phyloP scores from a whole-genome alignment of 2,113 vertebrate species.

The Danionella cerebrum region DNA sequence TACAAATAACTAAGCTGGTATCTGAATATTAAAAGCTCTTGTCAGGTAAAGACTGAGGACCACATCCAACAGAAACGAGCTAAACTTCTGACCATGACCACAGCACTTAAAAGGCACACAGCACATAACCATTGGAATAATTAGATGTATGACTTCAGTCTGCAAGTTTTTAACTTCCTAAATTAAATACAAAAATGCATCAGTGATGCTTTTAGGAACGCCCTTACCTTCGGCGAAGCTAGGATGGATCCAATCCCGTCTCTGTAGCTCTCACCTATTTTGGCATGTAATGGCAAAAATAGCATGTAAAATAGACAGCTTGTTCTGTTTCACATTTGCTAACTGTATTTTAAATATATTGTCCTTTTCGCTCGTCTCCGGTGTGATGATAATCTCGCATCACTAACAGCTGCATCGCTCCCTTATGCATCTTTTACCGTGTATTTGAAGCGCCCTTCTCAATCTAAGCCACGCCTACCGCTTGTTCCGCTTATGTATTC shows the following conservation, averaged over 20 bases:
- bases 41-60: too few species aligned
- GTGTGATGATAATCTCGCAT: background rate
- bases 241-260: slow-evolving; percentile 26
- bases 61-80: background rate
- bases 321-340: background rate
- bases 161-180: background rate
- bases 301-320: background rate
- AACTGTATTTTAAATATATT: background rate
- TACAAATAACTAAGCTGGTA: too few species aligned
- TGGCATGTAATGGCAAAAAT: background rate
- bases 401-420: slow-evolving; percentile 6
- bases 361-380: background rate
- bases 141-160: background rate
- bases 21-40: too few species aligned
- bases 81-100: background rate
- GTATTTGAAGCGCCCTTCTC: slow-evolving; percentile 43
- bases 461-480: slow-evolving; percentile 34
- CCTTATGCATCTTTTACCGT: slow-evolving; percentile 11
- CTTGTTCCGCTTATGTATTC: background rate
- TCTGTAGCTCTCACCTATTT: slow-evolving; percentile 12
- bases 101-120: background rate
- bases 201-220: slow-evolving; percentile 29
- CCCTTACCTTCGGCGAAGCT: slow-evolving; percentile 41
- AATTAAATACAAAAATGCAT: background rate
- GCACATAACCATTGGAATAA: background rate